phyloP scores from a whole-genome alignment of 2,888 invertebrate species.

The Apamea crenata region DNA sequence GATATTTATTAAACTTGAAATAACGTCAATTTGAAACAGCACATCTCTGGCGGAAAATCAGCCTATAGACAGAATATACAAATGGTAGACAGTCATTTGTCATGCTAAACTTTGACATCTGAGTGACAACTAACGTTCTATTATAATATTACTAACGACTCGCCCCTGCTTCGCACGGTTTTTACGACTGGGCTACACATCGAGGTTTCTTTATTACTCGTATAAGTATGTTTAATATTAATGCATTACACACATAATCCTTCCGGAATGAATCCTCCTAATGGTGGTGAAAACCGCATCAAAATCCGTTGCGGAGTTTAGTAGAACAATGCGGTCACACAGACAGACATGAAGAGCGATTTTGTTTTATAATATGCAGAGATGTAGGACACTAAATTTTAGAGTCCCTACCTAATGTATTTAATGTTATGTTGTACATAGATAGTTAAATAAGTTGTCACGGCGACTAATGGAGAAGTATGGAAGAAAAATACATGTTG shows the following conservation, averaged over 20 bases:
- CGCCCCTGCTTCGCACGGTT: neutral
- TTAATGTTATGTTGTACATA: neutral
- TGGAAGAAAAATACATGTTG: neutral
- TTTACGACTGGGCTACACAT: too few relatives aligned
- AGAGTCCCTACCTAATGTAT: neutral
- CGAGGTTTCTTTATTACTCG: too few relatives aligned
- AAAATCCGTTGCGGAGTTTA: neutral
- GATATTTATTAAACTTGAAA: too few relatives aligned
- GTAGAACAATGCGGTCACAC: neutral
- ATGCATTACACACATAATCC: neutral
- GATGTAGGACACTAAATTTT: neutral
- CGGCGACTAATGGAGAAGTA: neutral
- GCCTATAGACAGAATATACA: neutral
- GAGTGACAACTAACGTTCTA: neutral
- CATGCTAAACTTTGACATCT: neutral
- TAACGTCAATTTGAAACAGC: too few relatives aligned
- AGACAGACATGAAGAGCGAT: neutral
- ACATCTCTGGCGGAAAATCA: too few relatives aligned
- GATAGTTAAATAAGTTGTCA: neutral
- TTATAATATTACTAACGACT: neutral
- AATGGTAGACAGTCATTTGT: neutral
- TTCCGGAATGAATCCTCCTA: neutral
- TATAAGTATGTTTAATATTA: neutral
- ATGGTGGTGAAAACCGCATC: neutral
- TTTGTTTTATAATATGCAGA: neutral